A percentile compares a stretch with the other conserved stretches of the same genome.
These are phyloP conservation scores for Tretioscincus oriximinensis DNA, from an alignment of 2,113 vertebrate species.

Conservation along the genomic window DNA sequence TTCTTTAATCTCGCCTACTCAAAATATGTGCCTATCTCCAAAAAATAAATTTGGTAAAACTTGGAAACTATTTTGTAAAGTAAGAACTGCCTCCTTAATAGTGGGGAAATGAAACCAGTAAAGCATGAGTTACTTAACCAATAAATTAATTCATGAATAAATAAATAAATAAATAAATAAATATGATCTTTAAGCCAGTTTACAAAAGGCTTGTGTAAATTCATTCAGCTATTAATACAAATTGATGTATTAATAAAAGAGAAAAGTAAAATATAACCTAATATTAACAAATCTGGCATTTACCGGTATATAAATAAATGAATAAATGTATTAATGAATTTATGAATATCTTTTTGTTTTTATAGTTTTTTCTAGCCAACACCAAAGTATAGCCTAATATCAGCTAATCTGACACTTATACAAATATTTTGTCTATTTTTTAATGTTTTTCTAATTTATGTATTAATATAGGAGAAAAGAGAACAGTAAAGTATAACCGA, in stretches of 20 bases:
- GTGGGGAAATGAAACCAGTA: background rate
- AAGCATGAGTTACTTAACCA: background rate
- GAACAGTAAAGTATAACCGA: too few species aligned
- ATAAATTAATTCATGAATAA: too few species aligned
- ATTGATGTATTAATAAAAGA: background rate
- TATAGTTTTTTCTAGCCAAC: background rate
- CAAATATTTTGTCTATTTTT: too few species aligned
- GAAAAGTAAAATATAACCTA: background rate
- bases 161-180: background rate
- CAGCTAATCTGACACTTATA: background rate
- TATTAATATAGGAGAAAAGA: too few species aligned
- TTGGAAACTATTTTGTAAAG: background rate
- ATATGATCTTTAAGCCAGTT: background rate
- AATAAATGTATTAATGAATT: background rate
- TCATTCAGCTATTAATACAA: background rate
- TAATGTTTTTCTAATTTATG: too few species aligned
- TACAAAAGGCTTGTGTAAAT: background rate
- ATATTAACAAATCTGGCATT: background rate
- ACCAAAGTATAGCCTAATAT: background rate
- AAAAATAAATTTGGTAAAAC: background rate
- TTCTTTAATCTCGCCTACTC: constrained; percentile 17
- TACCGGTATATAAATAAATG: too few species aligned
- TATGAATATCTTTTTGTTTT: too few species aligned
- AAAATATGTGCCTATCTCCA: background rate
- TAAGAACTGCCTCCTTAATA: background rate